Percentiles rank a stretch among this genome's conserved stretches.
Evolutionary conservation across 2,888 invertebrate genomes (phyloP).

Genomic region (Asteroscopus sphinx): DNA sequence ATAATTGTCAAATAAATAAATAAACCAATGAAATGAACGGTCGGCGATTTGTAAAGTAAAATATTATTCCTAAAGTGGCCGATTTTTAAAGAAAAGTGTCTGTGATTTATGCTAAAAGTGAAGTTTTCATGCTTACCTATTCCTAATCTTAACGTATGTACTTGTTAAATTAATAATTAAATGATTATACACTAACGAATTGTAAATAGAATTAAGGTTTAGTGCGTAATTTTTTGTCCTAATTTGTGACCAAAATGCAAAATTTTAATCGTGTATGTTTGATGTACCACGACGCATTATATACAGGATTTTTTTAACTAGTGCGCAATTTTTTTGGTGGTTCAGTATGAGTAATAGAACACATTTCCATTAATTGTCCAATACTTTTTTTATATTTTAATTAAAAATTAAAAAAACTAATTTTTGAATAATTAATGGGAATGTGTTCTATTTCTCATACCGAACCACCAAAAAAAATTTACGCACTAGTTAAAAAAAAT

Average conservation of each 20-base stretch:
- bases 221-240: constrained; percentile 74
- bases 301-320: no score
- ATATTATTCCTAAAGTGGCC: constrained; percentile 74
- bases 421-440: no score
- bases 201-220: constrained; percentile 83
- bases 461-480: no score
- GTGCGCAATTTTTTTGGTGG: no score
- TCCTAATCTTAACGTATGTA: constrained; percentile 80
- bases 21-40: constrained; percentile 12
- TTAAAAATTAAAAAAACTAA: no score
- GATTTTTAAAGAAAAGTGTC: constrained; percentile 82
- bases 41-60: constrained; percentile 50
- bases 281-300: constrained; percentile 60
- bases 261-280: constrained; percentile 62
- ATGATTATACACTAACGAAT: constrained; percentile 68
- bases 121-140: constrained; percentile 86
- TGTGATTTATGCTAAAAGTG: constrained; percentile 87
- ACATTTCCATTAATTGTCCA: no score
- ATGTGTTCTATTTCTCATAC: no score
- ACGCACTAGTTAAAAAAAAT: no score
- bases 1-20: constrained; percentile 11
- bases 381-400: no score
- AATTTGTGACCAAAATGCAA: constrained; percentile 83
- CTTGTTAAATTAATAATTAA: constrained; percentile 68
- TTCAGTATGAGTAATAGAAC: no score